Conservation (phyloP, 2,888 invertebrate species). For the Lepeophtheirus nordmannii region DNA sequence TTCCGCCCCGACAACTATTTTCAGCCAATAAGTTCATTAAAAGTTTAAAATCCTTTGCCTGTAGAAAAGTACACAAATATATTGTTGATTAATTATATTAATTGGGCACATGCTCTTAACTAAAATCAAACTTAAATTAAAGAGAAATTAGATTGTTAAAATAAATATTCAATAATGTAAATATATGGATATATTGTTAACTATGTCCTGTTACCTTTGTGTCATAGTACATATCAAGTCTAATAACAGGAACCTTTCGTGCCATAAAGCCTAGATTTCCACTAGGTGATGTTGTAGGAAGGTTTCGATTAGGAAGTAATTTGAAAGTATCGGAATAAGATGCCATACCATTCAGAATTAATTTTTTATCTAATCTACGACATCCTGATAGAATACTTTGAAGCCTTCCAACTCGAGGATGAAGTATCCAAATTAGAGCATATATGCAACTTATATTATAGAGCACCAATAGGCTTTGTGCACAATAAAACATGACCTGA, state of each 20-base stretch:
- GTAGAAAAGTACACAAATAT: neutral
- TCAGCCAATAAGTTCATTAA: slow-evolving; percentile 20
- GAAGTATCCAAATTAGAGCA: slow-evolving; percentile 13
- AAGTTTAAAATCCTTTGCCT: slow-evolving; percentile 12
- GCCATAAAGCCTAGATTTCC: neutral
- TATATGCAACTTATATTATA: neutral
- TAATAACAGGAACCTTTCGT: neutral
- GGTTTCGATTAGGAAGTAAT: neutral
- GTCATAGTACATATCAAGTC: slow-evolving; percentile 21
- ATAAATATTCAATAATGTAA: no score
- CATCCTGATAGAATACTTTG: slow-evolving; percentile 12
- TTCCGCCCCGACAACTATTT: neutral
- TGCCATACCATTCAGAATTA: neutral
- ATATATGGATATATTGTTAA: no score
- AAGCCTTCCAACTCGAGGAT: slow-evolving; percentile 14
- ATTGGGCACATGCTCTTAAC: no score
- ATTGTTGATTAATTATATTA: no score
- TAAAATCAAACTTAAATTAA: no score
- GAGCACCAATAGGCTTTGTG: neutral
- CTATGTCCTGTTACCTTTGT: neutral
- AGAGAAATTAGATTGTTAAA: no score
- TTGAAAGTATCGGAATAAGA: neutral
- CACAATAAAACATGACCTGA: neutral
- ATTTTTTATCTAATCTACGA: neutral
- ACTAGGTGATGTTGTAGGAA: neutral